Evolutionary conservation across 2,797 vertebrate species (phyloP), one percentile per base, ranked within the genome.

Genomic region (Lates japonicus): DNA sequence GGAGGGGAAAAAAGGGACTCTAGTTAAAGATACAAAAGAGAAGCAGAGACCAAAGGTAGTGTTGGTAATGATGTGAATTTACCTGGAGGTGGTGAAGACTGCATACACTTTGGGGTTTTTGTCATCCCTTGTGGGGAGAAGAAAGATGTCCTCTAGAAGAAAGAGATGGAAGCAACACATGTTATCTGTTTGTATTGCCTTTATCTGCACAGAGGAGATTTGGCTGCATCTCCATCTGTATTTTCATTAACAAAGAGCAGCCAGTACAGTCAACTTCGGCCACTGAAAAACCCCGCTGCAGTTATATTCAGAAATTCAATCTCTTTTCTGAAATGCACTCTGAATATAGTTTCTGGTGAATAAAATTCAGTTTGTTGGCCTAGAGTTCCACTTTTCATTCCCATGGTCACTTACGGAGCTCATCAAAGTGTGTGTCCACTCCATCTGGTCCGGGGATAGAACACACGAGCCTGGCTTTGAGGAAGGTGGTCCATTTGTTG

Each of bases 401-500:
- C 60, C 39, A 41, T 44, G 70, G 31, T 51, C 46, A 97, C 98
- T 98, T 95, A 99, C 98, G 98, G 22, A 99, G 96, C 84, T 99
- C 97, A 91, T 99, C 96, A 65, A 99, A 99, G 93, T 98, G 95
- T 29, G 98, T 99, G 87, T 99, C 97, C 55, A 98, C 95, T 44
- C 98, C 98, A 35, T 99, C 97, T 11, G 95, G 95, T 67, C 98
- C 98, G 6, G 98, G 97, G 84, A 99, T 97, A 0, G 98, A 98
- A 70, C 98, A 99, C 87, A 99, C 95, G 39, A 99, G 93, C 61
- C 98, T 95, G 78, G 98, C 97, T 93, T 99, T 99, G 69, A 99
- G 97, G 90, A 99, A 99, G 29, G 98, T 99, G 3, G 98, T 99
- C 98, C 98, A 99, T 82, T 99, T 99, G 94, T 99, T 99, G 90